Evolutionary conservation across 2,797 vertebrate species (phyloP).

Genomic region (Ataeniobius toweri): DNA sequence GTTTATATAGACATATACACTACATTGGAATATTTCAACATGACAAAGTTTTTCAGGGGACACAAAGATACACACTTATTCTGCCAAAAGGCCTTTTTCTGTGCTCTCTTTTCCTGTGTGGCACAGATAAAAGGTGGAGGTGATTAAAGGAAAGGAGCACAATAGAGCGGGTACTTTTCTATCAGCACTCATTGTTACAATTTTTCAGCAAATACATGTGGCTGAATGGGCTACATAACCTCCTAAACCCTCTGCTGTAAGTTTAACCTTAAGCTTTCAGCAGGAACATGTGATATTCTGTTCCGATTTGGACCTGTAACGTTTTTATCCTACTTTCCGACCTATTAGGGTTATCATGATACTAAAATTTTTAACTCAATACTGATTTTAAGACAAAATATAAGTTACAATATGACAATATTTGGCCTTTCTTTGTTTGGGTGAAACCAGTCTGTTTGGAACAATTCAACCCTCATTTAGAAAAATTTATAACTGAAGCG

Average conservation of each 20-base stretch:
- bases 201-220: slow-evolving; percentile 44
- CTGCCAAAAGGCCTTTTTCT: slow-evolving; percentile 35
- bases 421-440: no score
- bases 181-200: slow-evolving; percentile 49
- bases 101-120: slow-evolving; percentile 24
- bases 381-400: no score
- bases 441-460: no score
- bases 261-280: slow-evolving; percentile 29
- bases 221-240: slow-evolving; percentile 44
- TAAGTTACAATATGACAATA: no score
- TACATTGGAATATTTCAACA: slow-evolving; percentile 55
- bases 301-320: slow-evolving; percentile 10
- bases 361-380: no score
- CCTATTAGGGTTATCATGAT: no score
- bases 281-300: slow-evolving; percentile 10
- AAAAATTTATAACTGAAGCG: no score
- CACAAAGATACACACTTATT: slow-evolving; percentile 33
- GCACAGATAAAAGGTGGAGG: slow-evolving; percentile 66
- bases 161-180: slow-evolving; percentile 52
- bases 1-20: slow-evolving; percentile 68
- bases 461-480: no score
- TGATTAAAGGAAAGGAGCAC: slow-evolving; percentile 66
- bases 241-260: slow-evolving; percentile 24
- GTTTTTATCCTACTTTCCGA: slow-evolving; percentile 9
- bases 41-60: slow-evolving; percentile 41